Base-by-base conservation (phyloP, 2,797 vertebrate genomes). In the Sebastes iracundus region DNA sequence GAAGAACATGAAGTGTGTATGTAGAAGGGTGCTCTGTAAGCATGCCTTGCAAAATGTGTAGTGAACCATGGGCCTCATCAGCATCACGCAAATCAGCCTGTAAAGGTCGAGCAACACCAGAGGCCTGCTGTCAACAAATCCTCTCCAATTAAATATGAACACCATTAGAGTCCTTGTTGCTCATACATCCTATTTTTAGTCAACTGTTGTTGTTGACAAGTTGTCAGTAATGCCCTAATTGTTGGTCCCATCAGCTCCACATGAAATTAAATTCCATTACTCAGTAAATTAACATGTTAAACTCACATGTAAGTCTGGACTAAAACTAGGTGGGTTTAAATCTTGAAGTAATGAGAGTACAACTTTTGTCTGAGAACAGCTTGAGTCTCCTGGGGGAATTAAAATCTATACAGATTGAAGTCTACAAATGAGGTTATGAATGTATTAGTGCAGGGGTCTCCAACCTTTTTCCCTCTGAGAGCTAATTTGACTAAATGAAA, bases 81-180 rank as follows among this genome's bases (percentile, higher is more conserved):
- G 83, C 86, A 81, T 90, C 90, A 90, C 46, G 63, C 89, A 90
- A 81, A 91, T 90, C 88, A 72, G 84, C 69, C 58, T 78, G 87
- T 80, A 89, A 93, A 94, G 91, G 91, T 92, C 85, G 67, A 77
- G 87, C 80, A 90, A 76, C 87, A 90, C 90, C 89, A 90, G 86
- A 87, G 90, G 92, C 89, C 75, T 20, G 74, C 66, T 87, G 89
- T 91, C 92, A 92, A 87, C 84, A 84, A 72, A 87, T 87, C 90
- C 72, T 75, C 74, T 82, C 80, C 77, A 83, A 92, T 93, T 89
- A 87, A 83, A 82, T 28, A 77, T 42, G 58, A 81, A 65, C 77
- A 49, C 86, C 74, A 85, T 91, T 83, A 79, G 58, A 82, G 59
- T 65, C 75, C 73, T 73, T 59, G 72, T 76, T 90, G 86, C 82